A percentile compares a stretch with the other conserved stretches of the same genome.
Conservation (phyloP, 2,113 vertebrate genomes). For the Xiphorhynchus elegans region DNA sequence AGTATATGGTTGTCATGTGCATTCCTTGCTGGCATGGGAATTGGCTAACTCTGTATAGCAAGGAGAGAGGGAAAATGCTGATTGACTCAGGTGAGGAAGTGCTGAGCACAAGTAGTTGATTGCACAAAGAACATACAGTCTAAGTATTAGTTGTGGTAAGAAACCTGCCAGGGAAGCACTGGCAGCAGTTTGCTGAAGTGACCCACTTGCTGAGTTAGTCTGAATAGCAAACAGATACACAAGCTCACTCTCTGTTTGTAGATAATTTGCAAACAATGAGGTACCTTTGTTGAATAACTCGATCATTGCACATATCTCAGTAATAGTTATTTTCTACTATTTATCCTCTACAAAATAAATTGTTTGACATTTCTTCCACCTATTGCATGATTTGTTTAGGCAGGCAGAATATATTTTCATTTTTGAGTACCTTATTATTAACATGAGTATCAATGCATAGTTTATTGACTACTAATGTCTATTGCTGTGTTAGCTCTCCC, state of each 20-base stretch:
- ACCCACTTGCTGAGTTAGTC: conserved; percentile 12
- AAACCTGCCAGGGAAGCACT: background rate
- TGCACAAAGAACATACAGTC: background rate
- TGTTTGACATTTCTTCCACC: background rate
- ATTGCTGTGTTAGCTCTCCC: background rate
- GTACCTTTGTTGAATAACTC: background rate
- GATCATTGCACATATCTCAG: background rate
- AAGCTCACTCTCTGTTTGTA: background rate
- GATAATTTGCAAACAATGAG: background rate
- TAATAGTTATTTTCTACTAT: background rate
- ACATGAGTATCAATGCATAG: background rate
- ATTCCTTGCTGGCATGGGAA: background rate
- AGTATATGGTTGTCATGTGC: background rate
- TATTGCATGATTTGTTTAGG: background rate
- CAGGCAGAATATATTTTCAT: background rate
- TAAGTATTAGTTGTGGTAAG: background rate
- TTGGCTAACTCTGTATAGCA: fast-evolving
- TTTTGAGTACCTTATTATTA: background rate
- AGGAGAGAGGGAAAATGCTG: background rate
- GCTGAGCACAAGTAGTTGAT: background rate
- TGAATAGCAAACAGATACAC: background rate
- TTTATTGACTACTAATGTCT: background rate
- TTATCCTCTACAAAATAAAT: background rate
- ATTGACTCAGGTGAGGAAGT: background rate
- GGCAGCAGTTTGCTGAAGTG: background rate